Evolutionary conservation across 2,888 invertebrate species (phyloP), one percentile per base, ranked within the genome.

Genomic region (Iselma pallidipennis): DNA sequence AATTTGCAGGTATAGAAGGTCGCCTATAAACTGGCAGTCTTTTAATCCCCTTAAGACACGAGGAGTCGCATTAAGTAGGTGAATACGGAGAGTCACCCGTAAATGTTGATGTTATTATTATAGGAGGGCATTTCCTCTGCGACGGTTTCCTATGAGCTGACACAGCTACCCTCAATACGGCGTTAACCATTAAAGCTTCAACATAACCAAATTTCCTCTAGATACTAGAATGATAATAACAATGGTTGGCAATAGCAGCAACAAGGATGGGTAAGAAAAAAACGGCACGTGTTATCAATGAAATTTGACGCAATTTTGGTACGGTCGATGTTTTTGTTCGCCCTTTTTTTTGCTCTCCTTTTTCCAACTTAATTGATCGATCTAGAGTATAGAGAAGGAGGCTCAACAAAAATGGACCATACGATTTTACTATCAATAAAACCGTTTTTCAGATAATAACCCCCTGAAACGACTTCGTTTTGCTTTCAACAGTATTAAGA

Each of bases 81-180:
- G 62, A 55, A 55, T 59, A 57, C 54, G 52, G 25, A 59, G 26
- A 16, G 29, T 49, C 57, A 45, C 45, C 56, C 59, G 57, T 63
- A 65, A 65, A 63, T 63, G 63, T 59, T 65, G 65, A 65, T 65
- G 63, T 60, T 66, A 66, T 66, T 66, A 63, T 60, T 62, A 62
- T 58, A 64, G 62, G 56, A 49, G 55, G 49, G 42, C 55, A 31
- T 55, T 65, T 61, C 48, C 61, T 63, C 55, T 49, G 25, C 29
- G 56, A 29, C 45, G 51, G 42, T 28, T 7, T 10, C 1, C 29
- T 2, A 29, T 63, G 56, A 50, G 23, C 55, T 57, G 59, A 33
- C 45, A 55, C 61, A 21, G 28, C 62, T 59, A 59, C 58, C 51
- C 56, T 19, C 37, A 49, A 60, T 37, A 37, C 58, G n/a, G 56